Base-by-base conservation (phyloP, 2,797 vertebrate species). In the Columba guinea region DNA sequence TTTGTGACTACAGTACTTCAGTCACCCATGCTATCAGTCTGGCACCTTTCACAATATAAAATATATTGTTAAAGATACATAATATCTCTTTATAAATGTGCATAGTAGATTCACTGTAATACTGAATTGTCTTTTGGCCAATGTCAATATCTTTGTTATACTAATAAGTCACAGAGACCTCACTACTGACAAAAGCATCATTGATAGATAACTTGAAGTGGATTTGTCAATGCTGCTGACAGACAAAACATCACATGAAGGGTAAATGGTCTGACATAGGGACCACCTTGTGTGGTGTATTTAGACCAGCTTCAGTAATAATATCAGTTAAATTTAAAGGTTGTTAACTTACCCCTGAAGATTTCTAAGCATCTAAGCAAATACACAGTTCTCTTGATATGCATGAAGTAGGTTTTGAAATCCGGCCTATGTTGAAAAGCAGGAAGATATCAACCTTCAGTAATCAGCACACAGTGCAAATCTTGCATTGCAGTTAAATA, bases 221-320 rank as follows among this genome's bases (percentile, higher is more conserved):
- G 49, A 56, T 91, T 94, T 95, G 82, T 87, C 94, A 90, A 32
- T 63, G 56, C 22, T 82, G 41, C 71, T 87, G 76, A 77, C 84
- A 92, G 37, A 63, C 44, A 74, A 91, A 94, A 71, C n/a, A 34
- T 75, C 34, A 58, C 35, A 63, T 27, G 85, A 92, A 84, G 49
- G 37, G 60, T 89, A 84, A 74, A 68, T 71, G n/a, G 24, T n/a
- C 44, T 89, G 76, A 84, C 26, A 37, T 3, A 58, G 63, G 17
- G 58, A 11, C 75, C 53, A 93, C 70, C 34, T 84, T 82, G 46
- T 92, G 28, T 53, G 32, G 37, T 44, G 23, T 63, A 21, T 79
- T 92, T 37, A 78, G 6, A 76, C 37, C 64, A 65, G 30, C 37
- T 35, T 79, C 55, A 79, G 67, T 73, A 76, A 51, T 70, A 63